Conservation (phyloP, 1,140 invertebrate species). For the Neoseiulus cucumeris region DNA sequence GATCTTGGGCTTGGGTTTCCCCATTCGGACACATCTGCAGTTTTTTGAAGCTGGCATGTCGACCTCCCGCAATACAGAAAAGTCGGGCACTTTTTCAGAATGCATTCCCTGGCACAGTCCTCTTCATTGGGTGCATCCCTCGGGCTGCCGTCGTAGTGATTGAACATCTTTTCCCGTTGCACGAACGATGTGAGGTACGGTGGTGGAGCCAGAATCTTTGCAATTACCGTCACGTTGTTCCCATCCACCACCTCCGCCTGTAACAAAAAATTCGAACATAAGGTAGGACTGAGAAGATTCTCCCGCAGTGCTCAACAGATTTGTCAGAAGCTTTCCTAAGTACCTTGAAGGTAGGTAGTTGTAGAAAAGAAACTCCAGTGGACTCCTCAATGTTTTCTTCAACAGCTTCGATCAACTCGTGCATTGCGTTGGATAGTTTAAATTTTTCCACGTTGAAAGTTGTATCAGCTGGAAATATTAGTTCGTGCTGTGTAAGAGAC, state of each 20-base stretch:
- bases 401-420: no score
- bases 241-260: not conserved
- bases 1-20: not conserved
- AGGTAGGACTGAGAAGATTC: no score
- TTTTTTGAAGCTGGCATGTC: no score
- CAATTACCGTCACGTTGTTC: not conserved
- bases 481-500: no score
- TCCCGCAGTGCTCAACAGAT: no score
- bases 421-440: no score
- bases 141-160: not conserved
- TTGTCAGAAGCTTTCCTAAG: no score
- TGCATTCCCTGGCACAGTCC: not conserved
- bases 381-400: no score
- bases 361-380: no score
- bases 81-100: not conserved
- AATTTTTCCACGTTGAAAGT: no score
- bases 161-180: not conserved
- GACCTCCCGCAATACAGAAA: not conserved
- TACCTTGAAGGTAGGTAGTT: no score
- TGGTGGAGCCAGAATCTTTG: not conserved
- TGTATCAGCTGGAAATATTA: no score
- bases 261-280: not conserved
- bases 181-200: not conserved
- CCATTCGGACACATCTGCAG: not conserved
- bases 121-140: not conserved